These are phyloP conservation scores for Sebastes umbrosus DNA, from an alignment of 2,797 vertebrate genomes.

Conservation along the genomic window DNA sequence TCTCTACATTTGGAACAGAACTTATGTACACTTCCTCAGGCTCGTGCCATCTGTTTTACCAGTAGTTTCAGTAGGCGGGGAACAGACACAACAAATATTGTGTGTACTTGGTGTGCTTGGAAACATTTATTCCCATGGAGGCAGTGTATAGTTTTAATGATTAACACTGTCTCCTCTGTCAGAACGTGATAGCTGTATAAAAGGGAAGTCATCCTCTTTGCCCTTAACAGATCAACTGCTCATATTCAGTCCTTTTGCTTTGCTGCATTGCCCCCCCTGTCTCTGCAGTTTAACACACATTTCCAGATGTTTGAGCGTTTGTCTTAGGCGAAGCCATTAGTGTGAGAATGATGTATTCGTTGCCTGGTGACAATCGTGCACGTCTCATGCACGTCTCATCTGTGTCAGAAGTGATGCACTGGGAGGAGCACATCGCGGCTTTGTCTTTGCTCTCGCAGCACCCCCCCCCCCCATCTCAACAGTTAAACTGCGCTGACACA, in stretches of 20 bases:
- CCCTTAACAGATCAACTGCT: conserved; percentile 21
- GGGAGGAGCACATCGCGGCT: conserved; percentile 39
- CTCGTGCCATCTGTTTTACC: conserved; percentile 73
- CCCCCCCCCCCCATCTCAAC: conserved; percentile 4
- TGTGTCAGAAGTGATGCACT: conserved; percentile 54
- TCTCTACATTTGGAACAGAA: conserved; percentile 50
- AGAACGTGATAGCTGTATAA: not conserved
- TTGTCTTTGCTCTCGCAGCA: conserved; percentile 45
- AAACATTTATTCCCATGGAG: conserved; percentile 18
- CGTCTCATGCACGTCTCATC: conserved; percentile 14
- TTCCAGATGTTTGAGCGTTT: conserved; percentile 37
- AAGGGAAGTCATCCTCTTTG: conserved; percentile 16
- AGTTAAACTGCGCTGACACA: conserved; percentile 51
- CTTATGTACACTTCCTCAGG: conserved; percentile 61
- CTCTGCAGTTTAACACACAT: conserved; percentile 31
- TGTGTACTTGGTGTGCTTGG: conserved; percentile 7
- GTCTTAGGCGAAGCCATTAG: conserved; percentile 35
- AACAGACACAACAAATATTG: conserved; percentile 63
- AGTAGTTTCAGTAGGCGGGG: conserved; percentile 49
- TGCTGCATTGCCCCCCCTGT: conserved; percentile 2
- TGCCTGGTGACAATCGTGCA: conserved; percentile 60
- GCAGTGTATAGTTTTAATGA: not conserved
- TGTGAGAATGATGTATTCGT: conserved; percentile 22
- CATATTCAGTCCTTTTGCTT: not conserved
- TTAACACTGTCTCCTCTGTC: conserved; percentile 14